phyloP scores from a whole-genome alignment of 1,140 invertebrate species.

The Lanistes nyassanus region DNA sequence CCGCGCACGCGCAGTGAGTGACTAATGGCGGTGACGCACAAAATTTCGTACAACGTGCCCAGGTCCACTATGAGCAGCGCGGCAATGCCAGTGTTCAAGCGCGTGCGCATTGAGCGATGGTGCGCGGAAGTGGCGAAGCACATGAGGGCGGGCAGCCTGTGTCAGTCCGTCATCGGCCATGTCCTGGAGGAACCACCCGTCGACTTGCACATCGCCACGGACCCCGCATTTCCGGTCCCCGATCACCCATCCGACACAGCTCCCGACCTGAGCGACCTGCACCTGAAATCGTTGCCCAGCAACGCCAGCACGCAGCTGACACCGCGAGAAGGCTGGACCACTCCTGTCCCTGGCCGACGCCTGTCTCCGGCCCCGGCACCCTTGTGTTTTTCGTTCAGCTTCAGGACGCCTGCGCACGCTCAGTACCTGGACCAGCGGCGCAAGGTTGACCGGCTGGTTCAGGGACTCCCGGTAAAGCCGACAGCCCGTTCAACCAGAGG shows the following conservation, averaged over 20 bases:
- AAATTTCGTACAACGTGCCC: not conserved
- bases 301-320: not conserved
- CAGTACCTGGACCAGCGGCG: constrained; percentile 31
- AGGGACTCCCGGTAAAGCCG: constrained; percentile 24
- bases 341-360: too few relatives aligned
- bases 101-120: constrained; percentile 32
- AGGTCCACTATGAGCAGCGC: not conserved
- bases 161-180: constrained; percentile 27
- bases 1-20: too few relatives aligned
- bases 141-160: constrained; percentile 28
- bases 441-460: constrained; percentile 28
- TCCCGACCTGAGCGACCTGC: too few relatives aligned
- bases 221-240: not conserved
- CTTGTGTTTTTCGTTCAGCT: too few relatives aligned
- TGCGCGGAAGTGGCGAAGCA: constrained; percentile 30
- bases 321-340: not conserved
- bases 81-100: constrained; percentile 23
- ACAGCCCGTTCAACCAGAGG: not conserved
- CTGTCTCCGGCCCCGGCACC: too few relatives aligned
- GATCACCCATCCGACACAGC: not conserved
- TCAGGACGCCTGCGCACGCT: constrained; percentile 10
- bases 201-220: not conserved
- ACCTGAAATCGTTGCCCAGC: not conserved
- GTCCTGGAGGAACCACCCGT: constrained; percentile 12
- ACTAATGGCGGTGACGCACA: constrained; percentile 14